Evolutionary conservation across 2,888 invertebrate genomes (phyloP).

Genomic region (Apotomis turbidana): DNA sequence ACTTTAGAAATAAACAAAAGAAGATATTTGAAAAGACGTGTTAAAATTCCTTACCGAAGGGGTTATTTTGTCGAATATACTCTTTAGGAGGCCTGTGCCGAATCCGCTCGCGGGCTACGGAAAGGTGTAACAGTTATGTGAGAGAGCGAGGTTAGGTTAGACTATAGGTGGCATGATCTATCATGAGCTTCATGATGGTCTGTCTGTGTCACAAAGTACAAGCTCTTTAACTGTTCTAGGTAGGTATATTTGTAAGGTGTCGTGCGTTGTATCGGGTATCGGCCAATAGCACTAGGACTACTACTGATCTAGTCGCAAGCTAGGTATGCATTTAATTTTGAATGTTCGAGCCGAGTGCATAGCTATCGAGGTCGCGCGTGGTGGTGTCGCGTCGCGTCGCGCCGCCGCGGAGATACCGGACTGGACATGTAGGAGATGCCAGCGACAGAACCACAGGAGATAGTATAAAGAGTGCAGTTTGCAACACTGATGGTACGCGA

Average conservation of each 20-base stretch:
- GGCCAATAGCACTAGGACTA: conserved; percentile 82
- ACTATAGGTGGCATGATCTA: conserved; percentile 74
- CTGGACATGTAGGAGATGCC: conserved; percentile 78
- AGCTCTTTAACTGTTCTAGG: conserved; percentile 81
- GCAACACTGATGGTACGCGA: conserved; percentile 79
- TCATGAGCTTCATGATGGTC: conserved; percentile 72
- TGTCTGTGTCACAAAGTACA: conserved; percentile 84
- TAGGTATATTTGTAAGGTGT: conserved; percentile 77
- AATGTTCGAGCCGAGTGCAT: conserved; percentile 81
- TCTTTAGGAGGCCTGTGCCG: conserved; percentile 85
- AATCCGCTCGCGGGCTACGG: conserved; percentile 84
- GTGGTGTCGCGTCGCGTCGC: conserved; percentile 64
- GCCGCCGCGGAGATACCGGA: conserved; percentile 69
- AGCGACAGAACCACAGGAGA: conserved; percentile 81
- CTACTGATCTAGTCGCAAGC: conserved; percentile 83
- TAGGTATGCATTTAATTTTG: conserved; percentile 78
- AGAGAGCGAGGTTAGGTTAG: conserved; percentile 79
- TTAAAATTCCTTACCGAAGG: conserved; percentile 85
- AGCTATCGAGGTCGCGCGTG: conserved; percentile 79
- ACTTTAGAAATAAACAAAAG: conserved; percentile 69
- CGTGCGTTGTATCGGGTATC: conserved; percentile 79
- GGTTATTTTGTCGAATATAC: conserved; percentile 85
- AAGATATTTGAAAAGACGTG: conserved; percentile 77
- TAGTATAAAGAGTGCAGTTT: conserved; percentile 84
- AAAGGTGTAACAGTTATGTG: conserved; percentile 84